Conservation (phyloP, 2,113 vertebrate species). For the Kryptolebias marmoratus region DNA sequence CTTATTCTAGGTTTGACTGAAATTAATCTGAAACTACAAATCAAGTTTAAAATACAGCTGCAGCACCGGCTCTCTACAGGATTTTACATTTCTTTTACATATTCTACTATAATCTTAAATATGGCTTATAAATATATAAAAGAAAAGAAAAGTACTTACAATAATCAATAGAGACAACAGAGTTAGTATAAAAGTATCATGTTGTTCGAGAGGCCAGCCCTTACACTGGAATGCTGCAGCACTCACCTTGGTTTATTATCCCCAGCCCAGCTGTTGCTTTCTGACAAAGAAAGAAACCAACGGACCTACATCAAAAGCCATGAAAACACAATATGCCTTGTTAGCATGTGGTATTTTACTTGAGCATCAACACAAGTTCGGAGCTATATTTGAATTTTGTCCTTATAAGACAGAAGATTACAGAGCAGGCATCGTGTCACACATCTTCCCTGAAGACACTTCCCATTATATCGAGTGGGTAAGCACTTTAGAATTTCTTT, state of each 20-base stretch:
- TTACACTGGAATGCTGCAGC: slow-evolving; percentile 44
- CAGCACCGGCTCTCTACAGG: no score
- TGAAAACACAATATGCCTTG: slow-evolving; percentile 75
- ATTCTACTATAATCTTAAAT: background rate
- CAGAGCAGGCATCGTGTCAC: slow-evolving; percentile 70
- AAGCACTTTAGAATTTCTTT: slow-evolving; percentile 71
- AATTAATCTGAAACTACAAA: no score
- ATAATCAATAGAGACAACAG: slow-evolving; percentile 11
- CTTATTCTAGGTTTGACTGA: no score
- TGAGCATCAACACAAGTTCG: slow-evolving; percentile 50
- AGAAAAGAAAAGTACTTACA: slow-evolving; percentile 41
- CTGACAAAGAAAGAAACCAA: slow-evolving; percentile 64
- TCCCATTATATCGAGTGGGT: slow-evolving; percentile 68
- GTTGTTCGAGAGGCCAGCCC: slow-evolving; percentile 26
- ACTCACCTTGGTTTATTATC: slow-evolving; percentile 59
- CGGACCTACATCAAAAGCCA: slow-evolving; percentile 60
- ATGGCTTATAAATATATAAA: background rate
- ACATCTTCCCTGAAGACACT: slow-evolving; percentile 66
- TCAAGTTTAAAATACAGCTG: no score
- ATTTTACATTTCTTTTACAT: no score
- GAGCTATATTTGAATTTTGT: slow-evolving; percentile 82
- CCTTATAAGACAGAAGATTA: slow-evolving; percentile 78
- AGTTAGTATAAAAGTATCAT: slow-evolving; percentile 21
- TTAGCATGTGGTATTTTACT: slow-evolving; percentile 65
- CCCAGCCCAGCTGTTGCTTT: slow-evolving; percentile 57